A percentile compares a stretch with the other conserved stretches of the same genome.
phyloP scores from a whole-genome alignment of 64 coral and sea anemone genomes.

The Montipora capricornis region DNA sequence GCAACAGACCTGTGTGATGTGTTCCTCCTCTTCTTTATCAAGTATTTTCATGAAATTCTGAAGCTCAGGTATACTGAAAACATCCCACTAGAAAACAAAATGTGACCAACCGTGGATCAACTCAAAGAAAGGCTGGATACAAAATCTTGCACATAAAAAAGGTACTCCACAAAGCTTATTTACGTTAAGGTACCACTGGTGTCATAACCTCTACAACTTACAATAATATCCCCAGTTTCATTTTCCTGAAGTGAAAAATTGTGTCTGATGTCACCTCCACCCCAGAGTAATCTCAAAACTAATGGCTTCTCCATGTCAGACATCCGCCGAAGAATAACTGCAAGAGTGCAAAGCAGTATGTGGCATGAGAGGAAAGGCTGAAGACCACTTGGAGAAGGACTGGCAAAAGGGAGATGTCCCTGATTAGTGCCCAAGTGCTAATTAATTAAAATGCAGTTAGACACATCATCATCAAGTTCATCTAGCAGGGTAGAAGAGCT shows the following conservation, averaged over 20 bases:
- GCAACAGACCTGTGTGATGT: conserved; percentile 75
- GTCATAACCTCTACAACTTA: conserved; percentile 6
- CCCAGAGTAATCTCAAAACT: conserved; percentile 90
- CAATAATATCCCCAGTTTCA: conserved; percentile 99
- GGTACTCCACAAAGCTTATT: background rate
- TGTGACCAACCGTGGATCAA: background rate
- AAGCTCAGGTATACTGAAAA: conserved; percentile 87
- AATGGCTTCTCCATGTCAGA: conserved; percentile 91
- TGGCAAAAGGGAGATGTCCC: too few species aligned
- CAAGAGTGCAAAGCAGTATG: background rate
- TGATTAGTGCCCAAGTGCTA: too few species aligned
- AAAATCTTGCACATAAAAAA: too few species aligned
- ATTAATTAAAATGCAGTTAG: too few species aligned
- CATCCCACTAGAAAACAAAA: conserved; percentile 88
- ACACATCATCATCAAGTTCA: too few species aligned
- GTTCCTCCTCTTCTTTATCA: conserved; percentile 95
- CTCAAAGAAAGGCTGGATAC: too few species aligned
- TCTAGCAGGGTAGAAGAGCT: too few species aligned
- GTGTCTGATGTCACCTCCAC: conserved; percentile 91
- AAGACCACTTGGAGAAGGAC: too few species aligned
- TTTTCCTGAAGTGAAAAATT: conserved; percentile 98
- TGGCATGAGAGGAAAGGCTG: background rate
- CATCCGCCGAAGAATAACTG: conserved; percentile 96
- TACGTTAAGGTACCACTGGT: background rate
- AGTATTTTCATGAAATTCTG: conserved; percentile 94